phyloP scores from a whole-genome alignment of 2,797 vertebrate genomes.

The Clarias pachynema region DNA sequence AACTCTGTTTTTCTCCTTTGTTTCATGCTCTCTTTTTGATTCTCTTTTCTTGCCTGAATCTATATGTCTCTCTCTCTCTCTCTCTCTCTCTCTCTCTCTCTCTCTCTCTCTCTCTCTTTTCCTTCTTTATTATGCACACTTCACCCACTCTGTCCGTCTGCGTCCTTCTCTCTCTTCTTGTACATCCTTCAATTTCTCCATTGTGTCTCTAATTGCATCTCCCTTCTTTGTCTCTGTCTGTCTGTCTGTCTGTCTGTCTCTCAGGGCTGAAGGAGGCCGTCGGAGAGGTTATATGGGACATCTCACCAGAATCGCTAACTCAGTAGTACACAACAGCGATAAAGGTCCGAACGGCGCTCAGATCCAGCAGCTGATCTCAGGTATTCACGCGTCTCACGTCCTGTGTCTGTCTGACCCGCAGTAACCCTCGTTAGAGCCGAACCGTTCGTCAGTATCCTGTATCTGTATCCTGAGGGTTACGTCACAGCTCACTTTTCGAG shows the following conservation, averaged over 20 bases:
- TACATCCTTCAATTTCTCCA: not conserved
- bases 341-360: constrained; percentile 89
- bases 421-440: not conserved
- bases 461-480: not conserved
- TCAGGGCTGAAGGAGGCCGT: constrained; percentile 89
- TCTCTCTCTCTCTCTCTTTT: no score
- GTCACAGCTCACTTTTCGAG: not conserved
- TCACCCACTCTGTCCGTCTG: not conserved
- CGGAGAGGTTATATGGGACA: constrained; percentile 97
- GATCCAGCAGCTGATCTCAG: constrained; percentile 90
- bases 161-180: not conserved
- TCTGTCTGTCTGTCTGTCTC: constrained; percentile 45
- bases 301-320: constrained; percentile 97
- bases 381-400: constrained; percentile 63
- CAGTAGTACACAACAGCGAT: constrained; percentile 92
- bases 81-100: no score
- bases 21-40: no score
- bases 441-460: not conserved
- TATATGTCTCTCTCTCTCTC: no score
- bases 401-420: not conserved
- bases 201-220: not conserved
- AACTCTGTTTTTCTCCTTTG: not conserved
- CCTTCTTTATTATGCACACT: not conserved
- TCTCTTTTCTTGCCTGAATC: no score
- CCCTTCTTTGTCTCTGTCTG: not conserved